Evolutionary conservation across 2,888 invertebrate genomes (phyloP), one percentile per base, ranked within the genome.

Genomic region (Drosophila kanekoi): DNA sequence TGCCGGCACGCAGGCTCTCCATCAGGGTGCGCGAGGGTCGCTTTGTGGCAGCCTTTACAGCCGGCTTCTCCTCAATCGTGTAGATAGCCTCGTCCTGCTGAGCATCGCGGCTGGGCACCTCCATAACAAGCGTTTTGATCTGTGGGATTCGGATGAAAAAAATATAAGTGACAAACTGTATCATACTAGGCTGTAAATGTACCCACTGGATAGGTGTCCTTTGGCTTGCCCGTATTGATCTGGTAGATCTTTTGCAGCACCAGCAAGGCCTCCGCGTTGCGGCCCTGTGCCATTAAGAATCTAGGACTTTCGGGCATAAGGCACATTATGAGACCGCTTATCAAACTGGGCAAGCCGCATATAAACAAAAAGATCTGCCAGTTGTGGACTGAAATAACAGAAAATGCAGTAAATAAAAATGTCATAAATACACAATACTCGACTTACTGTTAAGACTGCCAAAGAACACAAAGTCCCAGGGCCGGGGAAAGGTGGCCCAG

Each of bases 401-500:
- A 38, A 1, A 54, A 8, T 28, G 28, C 28, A 20, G 3, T 20
- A 20, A 35, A 18, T 23, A 11, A 47, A 11, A 9, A 2, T 3
- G 4, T 2, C 10, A 35, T 13, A 35, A 18, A 9, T 40, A 35
- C 13, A 35, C 13, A 18, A 18, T 18, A 2, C 18, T 59, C 1
- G 20, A 69, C 76, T 80, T 85, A 92, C 93, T 89, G 60, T 92
- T 89, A 68, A 93, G 57, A 2, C 90, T 90, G 28, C 90, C 89
- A 49, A 93, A 89, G 0, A 95, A 51, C 8, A 91, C 84, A 79
- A 94, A 93, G 47, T 93, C 91, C 93, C 94, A 94, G 41, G 94
- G 91, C 49, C 94, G 93, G 0, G 96, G 95, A 66, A 97, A 94
- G 18, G 97, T 93, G 10, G 93, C 92, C 95, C 96, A 96, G 2